Base-by-base conservation (phyloP, 2,888 invertebrate species). In the Ctenicera cuprea region DNA sequence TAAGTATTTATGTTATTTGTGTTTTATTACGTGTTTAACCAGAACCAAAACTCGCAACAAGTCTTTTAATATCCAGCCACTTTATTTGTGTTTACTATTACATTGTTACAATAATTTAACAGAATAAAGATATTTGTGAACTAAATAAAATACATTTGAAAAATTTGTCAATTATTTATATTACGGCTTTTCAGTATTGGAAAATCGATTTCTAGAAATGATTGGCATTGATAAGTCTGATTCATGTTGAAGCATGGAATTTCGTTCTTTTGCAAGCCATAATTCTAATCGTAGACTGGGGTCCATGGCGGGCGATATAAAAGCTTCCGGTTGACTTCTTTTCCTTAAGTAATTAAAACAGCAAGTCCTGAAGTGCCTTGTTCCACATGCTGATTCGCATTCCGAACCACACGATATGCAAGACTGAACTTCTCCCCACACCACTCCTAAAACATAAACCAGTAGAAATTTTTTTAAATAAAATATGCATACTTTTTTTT, bases 261-360 rank as follows among this genome's bases (percentile, higher is more conserved):
- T 82, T 77, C 80, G 82, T 4, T 85, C 83, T 78, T 82, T 83
- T 7, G 86, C 85, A 9, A 86, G 77, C 87, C 86, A 86, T 20
- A 86, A 77, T 77, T 87, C 86, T 69, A 86, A 75, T 14, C 85
- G 78, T 41, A 86, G 69, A 72, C 85, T 85, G 0, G 86, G 86
- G 75, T 86, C 86, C 79, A 85, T 77, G 1, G 83, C 76, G n/a
- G 82, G 67, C 1, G 82, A 80, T 3, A 80, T 62, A 5, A 80
- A 78, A 12, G 80, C 79, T 0, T 81, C 72, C 0, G 84, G 75
- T 22, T 80, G 86, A 26, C 89, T 87, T 77, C 92, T 89, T 85
- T 90, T 91, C 76, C 90, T 89, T 79, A 93, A 85, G 81, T 93
- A 93, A 86, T 93, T 93, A 88, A 92, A 93, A 84, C 94, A 93